These are phyloP conservation scores for Oligia fasciuncula DNA, from an alignment of 2,888 invertebrate species.

Conservation along the genomic window DNA sequence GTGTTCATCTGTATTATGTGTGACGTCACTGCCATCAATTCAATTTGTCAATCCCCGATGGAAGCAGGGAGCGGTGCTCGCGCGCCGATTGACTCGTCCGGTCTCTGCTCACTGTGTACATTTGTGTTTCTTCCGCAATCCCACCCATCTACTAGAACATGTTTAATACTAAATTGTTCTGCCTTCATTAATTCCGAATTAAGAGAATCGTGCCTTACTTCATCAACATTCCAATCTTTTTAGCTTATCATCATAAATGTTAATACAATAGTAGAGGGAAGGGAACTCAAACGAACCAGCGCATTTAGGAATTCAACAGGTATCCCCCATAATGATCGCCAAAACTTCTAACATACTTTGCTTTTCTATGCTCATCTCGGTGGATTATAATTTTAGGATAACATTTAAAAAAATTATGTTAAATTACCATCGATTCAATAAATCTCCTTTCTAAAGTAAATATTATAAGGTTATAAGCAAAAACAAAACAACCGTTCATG, in stretches of 20 bases:
- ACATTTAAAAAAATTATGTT: neutral
- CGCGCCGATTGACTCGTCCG: conserved; percentile 87
- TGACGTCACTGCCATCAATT: conserved; percentile 68
- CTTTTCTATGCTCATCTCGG: too few relatives aligned
- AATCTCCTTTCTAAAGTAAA: neutral
- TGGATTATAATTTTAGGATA: neutral
- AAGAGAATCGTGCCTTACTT: neutral
- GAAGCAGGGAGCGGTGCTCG: conserved; percentile 81
- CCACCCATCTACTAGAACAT: conserved; percentile 61
- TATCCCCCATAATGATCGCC: neutral
- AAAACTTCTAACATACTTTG: conserved; percentile 3
- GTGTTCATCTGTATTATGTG: conserved; percentile 59
- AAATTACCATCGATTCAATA: neutral
- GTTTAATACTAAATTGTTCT: conserved; percentile 28
- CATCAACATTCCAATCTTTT: neutral
- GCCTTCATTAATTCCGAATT: conserved; percentile 3
- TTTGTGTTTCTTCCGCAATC: conserved; percentile 85
- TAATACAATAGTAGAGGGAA: neutral
- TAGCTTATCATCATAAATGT: neutral
- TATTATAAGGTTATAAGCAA: neutral
- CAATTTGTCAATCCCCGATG: conserved; percentile 80
- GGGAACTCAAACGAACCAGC: neutral
- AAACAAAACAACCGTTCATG: conserved; percentile 17
- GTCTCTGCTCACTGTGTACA: conserved; percentile 74
- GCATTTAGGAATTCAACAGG: neutral